Conservation (phyloP, 2,797 vertebrate genomes). For the Enteromius treurensis region DNA sequence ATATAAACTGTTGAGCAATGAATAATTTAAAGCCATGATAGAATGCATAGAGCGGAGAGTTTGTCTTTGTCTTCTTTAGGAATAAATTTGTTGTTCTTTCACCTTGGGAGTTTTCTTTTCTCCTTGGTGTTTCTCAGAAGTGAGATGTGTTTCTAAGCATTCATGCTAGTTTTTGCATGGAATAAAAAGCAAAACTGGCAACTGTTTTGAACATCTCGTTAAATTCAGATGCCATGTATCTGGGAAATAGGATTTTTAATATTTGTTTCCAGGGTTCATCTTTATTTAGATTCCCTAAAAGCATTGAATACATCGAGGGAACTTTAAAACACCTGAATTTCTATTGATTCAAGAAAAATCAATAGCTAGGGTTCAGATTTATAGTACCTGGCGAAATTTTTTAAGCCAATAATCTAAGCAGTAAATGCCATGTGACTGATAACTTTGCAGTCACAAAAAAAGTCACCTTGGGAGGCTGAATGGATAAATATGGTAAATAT, state of each 20-base stretch:
- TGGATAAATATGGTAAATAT: not conserved
- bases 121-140: conserved; percentile 26
- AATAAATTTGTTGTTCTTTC: not conserved
- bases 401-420: not conserved
- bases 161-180: not conserved
- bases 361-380: not conserved
- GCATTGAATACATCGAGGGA: not conserved
- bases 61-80: conserved; percentile 20
- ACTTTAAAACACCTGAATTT: not conserved
- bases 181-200: conserved; percentile 14
- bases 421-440: conserved; percentile 7
- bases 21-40: conserved; percentile 1
- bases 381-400: not conserved
- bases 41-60: not conserved
- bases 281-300: not conserved
- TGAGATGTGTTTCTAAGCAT: conserved; percentile 9
- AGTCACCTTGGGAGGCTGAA: not conserved
- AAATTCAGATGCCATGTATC: conserved; percentile 15
- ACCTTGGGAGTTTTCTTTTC: conserved; percentile 3
- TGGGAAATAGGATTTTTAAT: conserved; percentile 23
- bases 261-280: not conserved
- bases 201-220: not conserved
- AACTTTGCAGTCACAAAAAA: not conserved
- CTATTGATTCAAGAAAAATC: not conserved
- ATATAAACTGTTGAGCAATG: not conserved